Evolutionary conservation across 2,888 invertebrate genomes (phyloP).

Genomic region (Lasioglossum oenotherae): DNA sequence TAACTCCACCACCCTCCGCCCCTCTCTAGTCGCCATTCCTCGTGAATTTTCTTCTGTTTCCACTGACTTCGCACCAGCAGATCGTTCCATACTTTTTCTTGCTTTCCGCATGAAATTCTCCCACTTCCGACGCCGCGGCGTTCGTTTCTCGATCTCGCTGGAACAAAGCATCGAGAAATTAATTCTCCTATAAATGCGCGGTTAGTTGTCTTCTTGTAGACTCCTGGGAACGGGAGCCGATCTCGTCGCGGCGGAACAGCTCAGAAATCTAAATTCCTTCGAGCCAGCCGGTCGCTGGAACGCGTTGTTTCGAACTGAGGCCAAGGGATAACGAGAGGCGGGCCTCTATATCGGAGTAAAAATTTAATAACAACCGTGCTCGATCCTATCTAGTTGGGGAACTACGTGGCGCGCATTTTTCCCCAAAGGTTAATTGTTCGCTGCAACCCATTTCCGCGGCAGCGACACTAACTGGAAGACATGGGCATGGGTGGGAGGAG

Average conservation of each 20-base stretch:
- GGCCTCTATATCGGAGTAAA: background rate
- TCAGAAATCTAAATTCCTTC: background rate
- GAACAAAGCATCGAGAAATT: background rate
- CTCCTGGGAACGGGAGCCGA: background rate
- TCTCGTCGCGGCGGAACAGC: background rate
- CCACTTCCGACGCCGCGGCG: background rate
- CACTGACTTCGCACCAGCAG: background rate
- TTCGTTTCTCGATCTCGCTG: background rate
- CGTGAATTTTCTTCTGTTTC: background rate
- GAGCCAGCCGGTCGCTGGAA: background rate
- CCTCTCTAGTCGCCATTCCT: background rate
- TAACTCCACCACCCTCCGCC: background rate
- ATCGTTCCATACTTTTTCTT: background rate
- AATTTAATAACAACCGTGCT: conserved; percentile 35
- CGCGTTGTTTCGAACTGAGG: background rate
- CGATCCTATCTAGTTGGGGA: conserved; percentile 22
- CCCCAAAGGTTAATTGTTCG: conserved; percentile 40
- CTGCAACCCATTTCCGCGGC: conserved; percentile 27
- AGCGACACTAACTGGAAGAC: conserved; percentile 20
- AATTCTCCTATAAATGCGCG: background rate
- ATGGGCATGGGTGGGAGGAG: background rate
- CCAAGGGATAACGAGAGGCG: conserved; percentile 33
- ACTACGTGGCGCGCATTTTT: conserved; percentile 10
- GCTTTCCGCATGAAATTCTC: background rate
- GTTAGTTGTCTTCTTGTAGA: background rate